These are phyloP conservation scores for Dicrurus megarhynchus DNA, from an alignment of 2,113 vertebrate species.

Conservation along the genomic window DNA sequence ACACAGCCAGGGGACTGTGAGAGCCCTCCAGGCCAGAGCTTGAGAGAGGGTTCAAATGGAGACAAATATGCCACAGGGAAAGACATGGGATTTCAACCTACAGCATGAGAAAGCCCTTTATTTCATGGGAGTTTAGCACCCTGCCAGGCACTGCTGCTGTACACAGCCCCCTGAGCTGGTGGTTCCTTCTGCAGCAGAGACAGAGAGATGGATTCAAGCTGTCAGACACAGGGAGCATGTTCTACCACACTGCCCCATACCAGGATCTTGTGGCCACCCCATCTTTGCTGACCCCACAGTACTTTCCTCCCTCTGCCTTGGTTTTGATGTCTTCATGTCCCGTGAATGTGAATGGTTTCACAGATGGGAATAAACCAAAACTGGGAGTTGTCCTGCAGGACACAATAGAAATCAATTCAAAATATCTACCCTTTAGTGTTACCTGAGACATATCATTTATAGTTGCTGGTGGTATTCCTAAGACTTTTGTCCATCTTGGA, in stretches of 20 bases:
- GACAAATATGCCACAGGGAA: neutral
- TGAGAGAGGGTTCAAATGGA: neutral
- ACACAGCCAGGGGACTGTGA: neutral
- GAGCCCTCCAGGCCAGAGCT: neutral
- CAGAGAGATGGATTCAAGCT: neutral
- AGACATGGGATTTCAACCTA: neutral
- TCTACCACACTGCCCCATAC: neutral
- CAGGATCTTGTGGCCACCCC: neutral
- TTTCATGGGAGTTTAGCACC: neutral
- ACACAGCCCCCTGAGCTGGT: neutral
- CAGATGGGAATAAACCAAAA: neutral
- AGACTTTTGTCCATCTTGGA: neutral
- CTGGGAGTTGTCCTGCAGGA: neutral
- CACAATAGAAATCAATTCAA: neutral
- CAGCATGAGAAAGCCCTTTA: accelerated
- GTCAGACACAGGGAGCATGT: neutral
- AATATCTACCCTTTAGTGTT: neutral
- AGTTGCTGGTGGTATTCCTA: neutral
- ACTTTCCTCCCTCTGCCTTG: neutral
- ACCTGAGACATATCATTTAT: neutral
- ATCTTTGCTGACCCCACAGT: neutral
- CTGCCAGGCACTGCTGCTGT: neutral
- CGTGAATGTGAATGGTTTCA: accelerated
- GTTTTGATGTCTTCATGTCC: accelerated
- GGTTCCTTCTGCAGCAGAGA: neutral